Evolutionary conservation across 2,113 vertebrate species (phyloP), one percentile per base, ranked within the genome.

Genomic region (Isurus oxyrinchus): DNA sequence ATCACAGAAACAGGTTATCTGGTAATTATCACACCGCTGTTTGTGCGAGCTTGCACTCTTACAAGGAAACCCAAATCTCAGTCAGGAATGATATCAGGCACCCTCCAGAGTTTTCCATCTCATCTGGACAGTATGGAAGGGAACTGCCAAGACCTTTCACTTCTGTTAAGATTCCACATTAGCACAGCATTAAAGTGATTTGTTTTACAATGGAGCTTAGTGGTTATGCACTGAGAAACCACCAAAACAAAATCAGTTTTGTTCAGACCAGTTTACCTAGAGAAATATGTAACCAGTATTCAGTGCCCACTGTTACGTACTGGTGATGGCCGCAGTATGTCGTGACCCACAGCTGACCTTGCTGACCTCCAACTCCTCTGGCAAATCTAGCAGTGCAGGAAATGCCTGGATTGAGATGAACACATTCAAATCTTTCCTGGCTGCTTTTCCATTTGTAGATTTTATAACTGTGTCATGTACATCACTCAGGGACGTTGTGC

Each of bases 351-450:
- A 99, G 98, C 99, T 98, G 97, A 98, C 98, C 0, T 57, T n/a
- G 55, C 53, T 87, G 44, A 98, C 97, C 57, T 98, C 98, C 59
- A 97, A 96, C 3, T 97, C 98, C 14, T 97, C 96, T 0, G 98
- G 98, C 72, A 99, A 97, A 11, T 99, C 99, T 97, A 99, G 96
- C 57, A 99, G 96, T 0, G 99, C 99, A 0, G 99, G 99, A 97
- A 99, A 99, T 0, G 99, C 98, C 97, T 99, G 99, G 96, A 99
- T 98, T 1, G 99, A 98, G 97, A 99, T 98, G 97, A 98, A 99
- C 14, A 98, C 97, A 0, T 96, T 0, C 0, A 59, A 96, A 67
- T 96, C 96, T 69, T 21, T 81, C 96, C 0, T 19, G 2, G 3
- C 2, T 69, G 59, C 7, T 63, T 35, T 2, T 14, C 8, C 81